Evolutionary conservation across 1,140 invertebrate species (phyloP).

Genomic region (Dendroctonus ponderosae): DNA sequence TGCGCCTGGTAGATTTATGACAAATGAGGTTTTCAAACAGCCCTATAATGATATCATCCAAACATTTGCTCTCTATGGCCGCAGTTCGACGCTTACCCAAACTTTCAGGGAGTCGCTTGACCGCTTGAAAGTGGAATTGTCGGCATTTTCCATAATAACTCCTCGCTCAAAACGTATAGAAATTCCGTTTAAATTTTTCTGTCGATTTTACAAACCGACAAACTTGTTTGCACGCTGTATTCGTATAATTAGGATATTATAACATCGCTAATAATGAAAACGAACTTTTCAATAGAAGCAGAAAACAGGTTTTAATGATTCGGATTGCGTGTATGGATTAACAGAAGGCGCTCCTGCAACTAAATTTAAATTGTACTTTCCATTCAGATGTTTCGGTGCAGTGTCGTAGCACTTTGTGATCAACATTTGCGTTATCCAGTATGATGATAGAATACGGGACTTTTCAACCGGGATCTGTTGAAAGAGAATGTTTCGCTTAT

Average conservation of each 20-base stretch:
- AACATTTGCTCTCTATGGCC: too few relatives aligned
- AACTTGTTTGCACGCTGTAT: neutral
- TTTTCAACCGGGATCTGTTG: neutral
- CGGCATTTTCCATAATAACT: too few relatives aligned
- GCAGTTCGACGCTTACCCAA: too few relatives aligned
- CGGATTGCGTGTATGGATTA: slow-evolving; percentile 33
- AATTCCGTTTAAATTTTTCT: neutral
- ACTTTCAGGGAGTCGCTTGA: too few relatives aligned
- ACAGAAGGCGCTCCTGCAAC: slow-evolving; percentile 34
- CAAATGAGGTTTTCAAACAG: slow-evolving; percentile 21
- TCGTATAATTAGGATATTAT: slow-evolving; percentile 3
- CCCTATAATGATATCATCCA: neutral
- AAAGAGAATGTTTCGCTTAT: neutral
- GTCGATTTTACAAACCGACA: neutral
- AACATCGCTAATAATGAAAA: slow-evolving; percentile 21
- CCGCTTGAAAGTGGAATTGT: too few relatives aligned
- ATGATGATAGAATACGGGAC: neutral
- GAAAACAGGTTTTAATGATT: slow-evolving; percentile 32
- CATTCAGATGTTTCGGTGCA: slow-evolving; percentile 2
- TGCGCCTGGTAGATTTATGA: slow-evolving; percentile 20
- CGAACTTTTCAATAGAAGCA: slow-evolving; percentile 18
- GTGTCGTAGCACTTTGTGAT: slow-evolving; percentile 11
- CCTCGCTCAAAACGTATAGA: neutral
- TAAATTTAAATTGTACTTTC: slow-evolving; percentile 32
- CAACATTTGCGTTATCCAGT: neutral